phyloP scores from a whole-genome alignment of 1,140 invertebrate species.

The Panulirus ornatus region DNA sequence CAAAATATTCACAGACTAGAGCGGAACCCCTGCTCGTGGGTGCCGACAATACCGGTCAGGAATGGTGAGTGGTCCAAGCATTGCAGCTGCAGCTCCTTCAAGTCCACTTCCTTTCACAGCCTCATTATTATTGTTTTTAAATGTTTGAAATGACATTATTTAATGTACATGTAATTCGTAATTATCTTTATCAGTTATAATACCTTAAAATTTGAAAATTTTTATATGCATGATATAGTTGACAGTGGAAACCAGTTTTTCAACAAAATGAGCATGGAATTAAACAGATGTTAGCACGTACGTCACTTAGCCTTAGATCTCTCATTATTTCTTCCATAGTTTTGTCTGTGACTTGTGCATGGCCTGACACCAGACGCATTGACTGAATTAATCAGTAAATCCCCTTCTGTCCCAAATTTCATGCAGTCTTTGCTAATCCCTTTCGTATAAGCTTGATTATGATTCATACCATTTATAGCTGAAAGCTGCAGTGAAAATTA shows the following conservation, averaged over 20 bases:
- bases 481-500: background rate
- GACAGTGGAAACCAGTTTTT: background rate
- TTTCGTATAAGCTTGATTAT: background rate
- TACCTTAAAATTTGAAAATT: background rate
- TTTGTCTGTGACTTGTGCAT: background rate
- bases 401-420: background rate
- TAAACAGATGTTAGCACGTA: background rate
- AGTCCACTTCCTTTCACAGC: background rate
- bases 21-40: conserved; percentile 72
- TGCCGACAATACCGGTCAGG: conserved; percentile 55
- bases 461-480: background rate
- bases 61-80: conserved; percentile 64
- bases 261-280: background rate
- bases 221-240: background rate
- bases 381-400: background rate
- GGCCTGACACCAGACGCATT: background rate
- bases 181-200: background rate
- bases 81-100: background rate
- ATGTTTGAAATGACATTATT: background rate
- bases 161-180: background rate
- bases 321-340: background rate
- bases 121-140: background rate
- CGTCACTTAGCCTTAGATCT: background rate
- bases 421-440: background rate
- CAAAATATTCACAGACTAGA: conserved; percentile 77